Evolutionary conservation across 2,113 vertebrate species (phyloP).

Genomic region (Peromyscus polionotus): DNA sequence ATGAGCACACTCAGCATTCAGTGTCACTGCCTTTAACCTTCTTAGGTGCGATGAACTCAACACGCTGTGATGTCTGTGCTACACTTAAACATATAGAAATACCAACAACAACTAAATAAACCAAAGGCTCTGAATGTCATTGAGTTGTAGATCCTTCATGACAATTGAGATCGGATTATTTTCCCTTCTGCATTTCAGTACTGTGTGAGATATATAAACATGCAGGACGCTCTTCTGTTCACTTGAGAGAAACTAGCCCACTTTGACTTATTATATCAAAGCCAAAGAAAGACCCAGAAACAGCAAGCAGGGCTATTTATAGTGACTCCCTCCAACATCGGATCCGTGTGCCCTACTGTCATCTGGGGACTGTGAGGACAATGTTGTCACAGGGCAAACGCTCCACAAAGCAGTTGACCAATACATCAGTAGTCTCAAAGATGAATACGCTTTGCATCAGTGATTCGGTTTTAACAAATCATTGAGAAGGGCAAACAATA

Average conservation of each 20-base stretch:
- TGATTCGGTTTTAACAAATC: neutral
- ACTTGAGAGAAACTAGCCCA: neutral
- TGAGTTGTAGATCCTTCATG: neutral
- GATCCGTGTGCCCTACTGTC: neutral
- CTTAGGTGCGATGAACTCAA: neutral
- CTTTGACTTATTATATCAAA: neutral
- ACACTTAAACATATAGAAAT: neutral
- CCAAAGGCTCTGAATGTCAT: neutral
- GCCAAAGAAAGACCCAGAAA: neutral
- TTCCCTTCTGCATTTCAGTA: neutral
- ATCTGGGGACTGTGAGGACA: too few relatives aligned
- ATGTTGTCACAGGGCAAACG: neutral
- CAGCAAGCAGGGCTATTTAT: neutral
- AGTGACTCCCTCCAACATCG: neutral
- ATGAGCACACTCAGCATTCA: neutral
- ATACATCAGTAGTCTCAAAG: neutral
- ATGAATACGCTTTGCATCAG: neutral
- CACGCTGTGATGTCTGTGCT: neutral
- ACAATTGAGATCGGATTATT: neutral
- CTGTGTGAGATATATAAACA: neutral
- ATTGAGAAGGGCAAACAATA: neutral
- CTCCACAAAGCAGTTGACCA: neutral
- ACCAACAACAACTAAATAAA: neutral
- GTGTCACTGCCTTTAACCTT: neutral
- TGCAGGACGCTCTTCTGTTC: neutral